These are phyloP conservation scores for Aplochiton taeniatus DNA, from an alignment of 2,797 vertebrate species.

Conservation along the genomic window DNA sequence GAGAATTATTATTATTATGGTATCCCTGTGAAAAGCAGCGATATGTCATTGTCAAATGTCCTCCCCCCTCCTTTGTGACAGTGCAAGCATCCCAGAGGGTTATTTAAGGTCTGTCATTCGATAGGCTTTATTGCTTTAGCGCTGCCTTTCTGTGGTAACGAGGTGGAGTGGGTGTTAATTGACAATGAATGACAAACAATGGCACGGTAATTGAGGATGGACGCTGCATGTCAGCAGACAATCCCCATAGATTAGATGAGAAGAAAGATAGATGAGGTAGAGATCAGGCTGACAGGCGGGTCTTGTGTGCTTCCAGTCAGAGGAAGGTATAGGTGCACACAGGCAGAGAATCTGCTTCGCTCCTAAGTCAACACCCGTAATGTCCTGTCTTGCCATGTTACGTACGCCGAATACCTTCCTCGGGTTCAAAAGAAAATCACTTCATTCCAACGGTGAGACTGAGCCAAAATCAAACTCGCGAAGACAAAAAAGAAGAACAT, in stretches of 20 bases:
- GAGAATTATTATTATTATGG: constrained; percentile 39
- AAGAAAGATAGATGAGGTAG: constrained; percentile 50
- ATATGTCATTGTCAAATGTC: constrained; percentile 35
- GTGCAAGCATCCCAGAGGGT: constrained; percentile 25
- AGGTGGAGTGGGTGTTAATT: constrained; percentile 42
- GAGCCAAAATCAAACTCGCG: constrained; percentile 26
- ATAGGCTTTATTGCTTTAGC: constrained; percentile 37
- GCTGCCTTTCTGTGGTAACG: constrained; percentile 23
- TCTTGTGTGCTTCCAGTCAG: constrained; percentile 34
- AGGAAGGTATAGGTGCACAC: constrained; percentile 29
- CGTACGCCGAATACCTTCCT: constrained; percentile 48
- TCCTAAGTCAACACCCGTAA: constrained; percentile 48
- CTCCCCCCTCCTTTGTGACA: constrained; percentile 23
- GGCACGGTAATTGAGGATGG: constrained; percentile 35
- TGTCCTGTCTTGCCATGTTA: constrained; percentile 48
- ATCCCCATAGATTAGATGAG: constrained; percentile 42
- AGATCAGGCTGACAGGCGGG: constrained; percentile 51
- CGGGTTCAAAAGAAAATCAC: constrained; percentile 1
- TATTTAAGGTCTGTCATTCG: constrained; percentile 13
- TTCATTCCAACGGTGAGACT: constrained; percentile 35
- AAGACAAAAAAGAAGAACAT: constrained; percentile 4
- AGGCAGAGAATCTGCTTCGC: constrained; percentile 33
- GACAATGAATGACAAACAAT: constrained; percentile 39
- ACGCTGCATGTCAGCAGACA: constrained; percentile 27
- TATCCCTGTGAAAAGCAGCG: constrained; percentile 23